A percentile compares a stretch with the other conserved stretches of the same genome.
These are phyloP conservation scores for Ailuropoda melanoleuca DNA, from an alignment of 2,113 vertebrate species.

Conservation along the genomic window DNA sequence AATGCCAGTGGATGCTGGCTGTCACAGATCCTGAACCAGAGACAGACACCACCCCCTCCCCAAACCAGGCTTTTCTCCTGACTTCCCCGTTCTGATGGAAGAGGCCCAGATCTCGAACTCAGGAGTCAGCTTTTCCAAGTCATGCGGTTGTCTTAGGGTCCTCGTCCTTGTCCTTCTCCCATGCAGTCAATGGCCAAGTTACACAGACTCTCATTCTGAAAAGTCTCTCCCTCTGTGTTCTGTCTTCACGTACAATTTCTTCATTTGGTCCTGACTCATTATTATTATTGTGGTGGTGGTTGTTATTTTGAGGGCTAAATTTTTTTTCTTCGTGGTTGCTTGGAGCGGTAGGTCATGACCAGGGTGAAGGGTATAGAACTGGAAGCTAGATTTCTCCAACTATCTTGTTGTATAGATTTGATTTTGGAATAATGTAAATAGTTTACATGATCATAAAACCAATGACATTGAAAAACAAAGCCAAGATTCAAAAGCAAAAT, in stretches of 20 bases:
- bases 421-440: not conserved
- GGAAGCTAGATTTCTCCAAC: not conserved
- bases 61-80: not conserved
- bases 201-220: not conserved
- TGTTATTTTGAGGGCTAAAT: not conserved
- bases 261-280: not conserved
- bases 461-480: not conserved
- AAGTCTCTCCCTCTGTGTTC: not conserved
- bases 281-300: not conserved
- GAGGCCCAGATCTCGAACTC: not conserved
- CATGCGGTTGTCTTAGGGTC: fast-evolving
- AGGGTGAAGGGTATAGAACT: not conserved
- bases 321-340: not conserved
- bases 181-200: not conserved
- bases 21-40: not conserved
- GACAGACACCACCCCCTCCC: not conserved
- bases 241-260: not conserved
- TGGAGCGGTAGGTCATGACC: not conserved
- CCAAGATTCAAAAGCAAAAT: not conserved
- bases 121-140: not conserved
- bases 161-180: not conserved
- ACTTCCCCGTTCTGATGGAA: not conserved
- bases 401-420: not conserved
- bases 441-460: not conserved
- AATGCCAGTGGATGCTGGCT: fast-evolving